phyloP scores from a whole-genome alignment of 1,140 invertebrate species.

The Trichoplusia ni region DNA sequence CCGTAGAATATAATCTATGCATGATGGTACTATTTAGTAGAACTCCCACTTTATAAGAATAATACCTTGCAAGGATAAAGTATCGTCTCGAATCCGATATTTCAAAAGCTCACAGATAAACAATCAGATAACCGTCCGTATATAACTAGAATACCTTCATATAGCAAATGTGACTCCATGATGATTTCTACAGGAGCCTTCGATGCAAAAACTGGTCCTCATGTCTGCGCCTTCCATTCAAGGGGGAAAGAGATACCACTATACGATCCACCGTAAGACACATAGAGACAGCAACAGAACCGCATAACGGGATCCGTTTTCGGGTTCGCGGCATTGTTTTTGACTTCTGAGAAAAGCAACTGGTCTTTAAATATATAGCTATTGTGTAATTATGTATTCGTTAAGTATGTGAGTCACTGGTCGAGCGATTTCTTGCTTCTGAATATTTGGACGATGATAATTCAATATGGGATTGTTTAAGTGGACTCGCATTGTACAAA shows the following conservation, averaged over 20 bases:
- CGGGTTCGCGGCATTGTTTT: conserved; percentile 43
- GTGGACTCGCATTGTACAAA: too few species aligned
- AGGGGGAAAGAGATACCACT: conserved; percentile 56
- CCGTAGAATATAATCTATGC: too few species aligned
- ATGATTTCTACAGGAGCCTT: conserved; percentile 29
- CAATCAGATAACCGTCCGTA: conserved; percentile 5
- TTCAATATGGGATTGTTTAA: too few species aligned
- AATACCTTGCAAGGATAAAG: too few species aligned
- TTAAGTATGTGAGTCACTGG: not conserved
- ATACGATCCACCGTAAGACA: conserved; percentile 28
- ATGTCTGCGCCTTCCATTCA: conserved; percentile 69
- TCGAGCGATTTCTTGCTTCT: not conserved
- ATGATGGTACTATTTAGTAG: too few species aligned
- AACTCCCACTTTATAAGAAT: too few species aligned
- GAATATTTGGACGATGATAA: not conserved
- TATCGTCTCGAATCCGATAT: too few species aligned
- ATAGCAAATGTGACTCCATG: conserved; percentile 26
- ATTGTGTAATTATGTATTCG: not conserved
- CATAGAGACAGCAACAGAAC: conserved; percentile 54
- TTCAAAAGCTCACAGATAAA: not conserved
- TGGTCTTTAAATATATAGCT: conserved; percentile 16
- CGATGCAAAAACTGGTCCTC: conserved; percentile 68
- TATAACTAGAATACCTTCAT: conserved; percentile 5
- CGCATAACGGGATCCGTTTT: conserved; percentile 62
- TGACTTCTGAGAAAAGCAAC: conserved; percentile 27